Base-by-base conservation (phyloP, 2,113 vertebrate genomes). In the Hemicordylus capensis region DNA sequence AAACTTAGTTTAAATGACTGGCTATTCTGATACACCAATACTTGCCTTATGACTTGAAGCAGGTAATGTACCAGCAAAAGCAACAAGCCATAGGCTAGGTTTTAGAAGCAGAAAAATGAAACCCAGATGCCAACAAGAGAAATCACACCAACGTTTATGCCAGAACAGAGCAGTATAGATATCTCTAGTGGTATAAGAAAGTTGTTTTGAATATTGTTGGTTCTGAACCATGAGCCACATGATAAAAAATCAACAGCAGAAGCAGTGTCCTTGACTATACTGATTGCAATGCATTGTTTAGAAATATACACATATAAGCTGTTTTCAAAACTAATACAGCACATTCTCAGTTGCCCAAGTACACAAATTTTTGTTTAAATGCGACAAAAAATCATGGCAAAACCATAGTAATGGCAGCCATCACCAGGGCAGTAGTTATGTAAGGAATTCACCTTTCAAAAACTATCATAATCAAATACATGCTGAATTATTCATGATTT, bases 1-100 rank as follows among this genome's bases (percentile, higher is more conserved):
- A 91, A n/a, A 76, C 1, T 54, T 39, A 66, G 70, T 76, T 59
- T 31, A 46, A 66, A 84, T 24, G 4, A 1, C 74, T 63, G 39
- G 28, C 15, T 80, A 1, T 26, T 7, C 15, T 34, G 37, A 78
- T 12, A 0, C 0, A 61, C 74, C 48, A 76, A 46, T 66, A 80
- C 6, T 17, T 4, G 69, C 26, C 26, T 54, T 78, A 2, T 19
- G 48, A 89, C 10, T 3, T 31, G 83, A 73, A 39, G 31, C 31
- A 24, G 89, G 61, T 48, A 39, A 34, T 77, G 4, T 2, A 31
- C 4, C 6, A 75, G 76, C 39, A 28, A 85, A 85, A 31, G 44
- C 14, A 46, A n/a, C 7, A 17, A 88, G 2, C 17, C 59, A 64
- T 48, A 20, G 6, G 1, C 0, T 46, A 51, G 78, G 86, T 20